These are phyloP conservation scores for Leptarthrus brevirostris DNA, from an alignment of 2,888 invertebrate genomes.

Conservation along the genomic window DNA sequence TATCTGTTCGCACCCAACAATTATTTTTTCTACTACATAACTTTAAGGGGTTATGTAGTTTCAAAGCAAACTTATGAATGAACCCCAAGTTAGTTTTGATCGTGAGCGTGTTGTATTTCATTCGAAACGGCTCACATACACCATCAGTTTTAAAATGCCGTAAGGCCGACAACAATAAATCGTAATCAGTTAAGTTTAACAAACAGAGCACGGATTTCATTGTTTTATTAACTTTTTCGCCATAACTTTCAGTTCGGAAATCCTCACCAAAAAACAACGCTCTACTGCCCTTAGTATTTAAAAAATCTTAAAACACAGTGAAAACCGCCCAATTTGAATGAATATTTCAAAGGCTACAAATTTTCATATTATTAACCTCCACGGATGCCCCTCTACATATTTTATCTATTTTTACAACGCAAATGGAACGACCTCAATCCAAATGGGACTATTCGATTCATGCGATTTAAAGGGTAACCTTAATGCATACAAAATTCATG, in stretches of 20 bases:
- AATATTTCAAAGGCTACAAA: conserved; percentile 36
- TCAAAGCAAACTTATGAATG: too few species aligned
- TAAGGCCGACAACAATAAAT: too few species aligned
- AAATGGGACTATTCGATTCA: conserved; percentile 23
- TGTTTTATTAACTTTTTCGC: background rate
- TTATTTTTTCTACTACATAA: too few species aligned
- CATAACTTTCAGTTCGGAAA: background rate
- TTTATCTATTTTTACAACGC: conserved; percentile 34
- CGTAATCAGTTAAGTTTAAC: background rate
- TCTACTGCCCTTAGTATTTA: conserved; percentile 20
- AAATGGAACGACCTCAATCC: conserved; percentile 26
- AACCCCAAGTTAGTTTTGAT: too few species aligned
- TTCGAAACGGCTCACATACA: too few species aligned
- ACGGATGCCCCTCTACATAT: conserved; percentile 13
- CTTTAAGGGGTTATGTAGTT: too few species aligned
- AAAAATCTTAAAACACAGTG: conserved; percentile 14
- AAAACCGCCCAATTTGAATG: conserved; percentile 31
- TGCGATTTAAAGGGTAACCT: conserved; percentile 31
- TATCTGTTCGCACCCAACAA: too few species aligned
- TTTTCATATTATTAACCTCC: conserved; percentile 35
- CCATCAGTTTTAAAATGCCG: too few species aligned
- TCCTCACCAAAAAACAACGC: background rate
- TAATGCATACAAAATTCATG: conserved; percentile 42
- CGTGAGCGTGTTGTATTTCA: too few species aligned
- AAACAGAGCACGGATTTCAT: conserved; percentile 19